A percentile compares a stretch with the other conserved stretches of the same genome.
Evolutionary conservation across 2,113 vertebrate genomes (phyloP).

Genomic region (Atherinomorus stipes): DNA sequence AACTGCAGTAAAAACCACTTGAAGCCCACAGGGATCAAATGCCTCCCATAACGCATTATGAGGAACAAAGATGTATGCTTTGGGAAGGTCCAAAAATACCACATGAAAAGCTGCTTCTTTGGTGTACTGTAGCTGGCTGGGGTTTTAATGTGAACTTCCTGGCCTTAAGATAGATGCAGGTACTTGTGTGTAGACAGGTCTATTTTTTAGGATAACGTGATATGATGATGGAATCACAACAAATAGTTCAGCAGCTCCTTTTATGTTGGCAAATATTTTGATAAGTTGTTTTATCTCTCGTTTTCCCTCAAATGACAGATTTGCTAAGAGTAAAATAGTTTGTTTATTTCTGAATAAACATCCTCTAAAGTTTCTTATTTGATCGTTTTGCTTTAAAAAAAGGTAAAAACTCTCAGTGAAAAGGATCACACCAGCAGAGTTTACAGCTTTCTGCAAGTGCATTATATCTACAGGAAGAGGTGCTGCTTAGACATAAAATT

Average conservation of each 20-base stretch:
- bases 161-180: not conserved
- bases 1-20: slow-evolving; percentile 10
- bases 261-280: not conserved
- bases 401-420: slow-evolving; percentile 36
- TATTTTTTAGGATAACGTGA: not conserved
- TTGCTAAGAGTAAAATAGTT: slow-evolving; percentile 25
- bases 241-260: not conserved
- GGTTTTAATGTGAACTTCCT: slow-evolving; percentile 14
- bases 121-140: not conserved
- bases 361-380: slow-evolving; percentile 21
- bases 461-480: slow-evolving; percentile 66
- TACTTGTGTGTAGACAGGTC: not conserved
- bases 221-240: not conserved
- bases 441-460: slow-evolving; percentile 62
- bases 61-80: not conserved
- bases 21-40: slow-evolving; percentile 18
- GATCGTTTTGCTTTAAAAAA: slow-evolving; percentile 28
- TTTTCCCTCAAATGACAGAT: slow-evolving; percentile 17
- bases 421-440: slow-evolving; percentile 57
- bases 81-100: not conserved
- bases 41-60: not conserved
- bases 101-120: not conserved
- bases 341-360: slow-evolving; percentile 34
- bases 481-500: slow-evolving; percentile 73
- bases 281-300: slow-evolving; percentile 6